These are phyloP conservation scores for Phortica okadai DNA, from an alignment of 2,888 invertebrate genomes.

Conservation along the genomic window DNA sequence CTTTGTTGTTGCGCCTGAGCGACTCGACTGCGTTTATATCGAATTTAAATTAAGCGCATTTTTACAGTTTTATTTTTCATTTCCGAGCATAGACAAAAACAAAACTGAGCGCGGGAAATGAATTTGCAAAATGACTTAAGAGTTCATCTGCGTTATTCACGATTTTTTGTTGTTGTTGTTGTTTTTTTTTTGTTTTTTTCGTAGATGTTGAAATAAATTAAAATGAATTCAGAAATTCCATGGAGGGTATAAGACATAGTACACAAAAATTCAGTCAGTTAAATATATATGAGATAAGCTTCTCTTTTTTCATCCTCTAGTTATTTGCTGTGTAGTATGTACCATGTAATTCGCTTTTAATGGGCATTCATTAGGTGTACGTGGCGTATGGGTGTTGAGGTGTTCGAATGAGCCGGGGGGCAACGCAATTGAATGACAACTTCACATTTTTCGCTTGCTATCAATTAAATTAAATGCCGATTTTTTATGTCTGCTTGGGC, in stretches of 20 bases:
- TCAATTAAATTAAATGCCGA: conserved; percentile 73
- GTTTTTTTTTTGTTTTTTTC: conserved; percentile 32
- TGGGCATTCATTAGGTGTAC: conserved; percentile 50
- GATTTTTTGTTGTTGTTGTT: conserved; percentile 40
- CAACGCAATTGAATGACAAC: not conserved
- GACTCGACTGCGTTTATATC: conserved; percentile 51
- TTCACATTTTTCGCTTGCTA: conserved; percentile 49
- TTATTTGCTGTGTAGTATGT: conserved; percentile 16
- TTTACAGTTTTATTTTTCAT: conserved; percentile 42
- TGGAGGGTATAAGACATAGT: conserved; percentile 36
- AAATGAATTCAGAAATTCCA: conserved; percentile 67
- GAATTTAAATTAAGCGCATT: conserved; percentile 57
- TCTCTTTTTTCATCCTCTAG: not conserved
- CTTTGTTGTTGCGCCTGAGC: conserved; percentile 54
- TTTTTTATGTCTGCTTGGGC: conserved; percentile 36
- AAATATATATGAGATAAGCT: conserved; percentile 1
- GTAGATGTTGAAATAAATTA: conserved; percentile 54
- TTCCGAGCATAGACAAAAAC: conserved; percentile 36
- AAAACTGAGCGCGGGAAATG: conserved; percentile 61
- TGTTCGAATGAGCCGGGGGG: not conserved
- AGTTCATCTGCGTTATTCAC: conserved; percentile 27
- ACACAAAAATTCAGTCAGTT: conserved; percentile 5
- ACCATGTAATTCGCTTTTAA: conserved; percentile 64
- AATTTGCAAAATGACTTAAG: conserved; percentile 68
- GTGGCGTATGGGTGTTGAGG: not conserved